Conservation (phyloP, 37 sponge, comb jelly and placozoan genomes). For the Mnemiopsis leidyi region DNA sequence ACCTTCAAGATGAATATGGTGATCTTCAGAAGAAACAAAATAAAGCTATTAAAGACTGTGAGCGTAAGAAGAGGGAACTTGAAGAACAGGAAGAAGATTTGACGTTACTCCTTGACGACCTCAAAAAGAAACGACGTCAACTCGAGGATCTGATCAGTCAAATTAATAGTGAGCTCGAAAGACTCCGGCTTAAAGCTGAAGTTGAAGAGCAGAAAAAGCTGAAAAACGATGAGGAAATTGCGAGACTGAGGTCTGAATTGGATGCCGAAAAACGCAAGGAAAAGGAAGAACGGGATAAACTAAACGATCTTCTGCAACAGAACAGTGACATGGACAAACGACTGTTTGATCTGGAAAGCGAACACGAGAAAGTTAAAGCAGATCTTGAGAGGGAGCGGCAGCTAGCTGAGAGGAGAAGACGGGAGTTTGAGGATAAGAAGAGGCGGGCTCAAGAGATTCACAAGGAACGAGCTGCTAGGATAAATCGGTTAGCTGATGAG, state of each 20-base stretch:
- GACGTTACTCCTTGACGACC: background rate
- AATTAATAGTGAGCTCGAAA: background rate
- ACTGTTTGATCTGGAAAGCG: background rate
- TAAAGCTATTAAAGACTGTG: background rate
- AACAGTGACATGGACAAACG: constrained; percentile 29
- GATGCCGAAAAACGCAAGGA: background rate
- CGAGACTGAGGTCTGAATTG: background rate
- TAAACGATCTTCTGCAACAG: background rate
- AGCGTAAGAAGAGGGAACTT: background rate
- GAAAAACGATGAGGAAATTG: background rate
- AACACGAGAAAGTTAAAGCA: background rate
- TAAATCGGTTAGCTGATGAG: background rate
- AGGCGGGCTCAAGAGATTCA: background rate
- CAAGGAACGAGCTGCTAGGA: constrained; percentile 2
- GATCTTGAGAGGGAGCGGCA: constrained; percentile 14
- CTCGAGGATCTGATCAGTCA: background rate
- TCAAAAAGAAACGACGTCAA: background rate
- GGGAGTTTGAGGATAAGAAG: background rate
- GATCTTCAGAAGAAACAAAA: background rate
- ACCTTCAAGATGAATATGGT: constrained; percentile 28
- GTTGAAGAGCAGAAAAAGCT: background rate
- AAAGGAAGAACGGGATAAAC: background rate
- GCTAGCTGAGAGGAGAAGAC: background rate
- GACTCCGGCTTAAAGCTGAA: background rate
- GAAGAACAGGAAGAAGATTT: background rate